A percentile compares a stretch with the other conserved stretches of the same genome.
Evolutionary conservation across 1,140 invertebrate species (phyloP).

Genomic region (Rhagoletis pomonella): DNA sequence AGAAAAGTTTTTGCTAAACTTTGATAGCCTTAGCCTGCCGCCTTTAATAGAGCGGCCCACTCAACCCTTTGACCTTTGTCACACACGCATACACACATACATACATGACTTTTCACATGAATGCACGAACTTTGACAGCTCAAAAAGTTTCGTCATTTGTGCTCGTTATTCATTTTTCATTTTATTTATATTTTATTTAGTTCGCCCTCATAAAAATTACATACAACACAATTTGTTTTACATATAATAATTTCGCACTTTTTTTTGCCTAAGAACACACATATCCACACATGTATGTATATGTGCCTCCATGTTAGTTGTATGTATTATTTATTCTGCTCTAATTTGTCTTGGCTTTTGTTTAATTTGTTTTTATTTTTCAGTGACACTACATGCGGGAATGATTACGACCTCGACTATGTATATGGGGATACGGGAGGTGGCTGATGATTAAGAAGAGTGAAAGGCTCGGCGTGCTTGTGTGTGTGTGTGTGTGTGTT

Average conservation of each 20-base stretch:
- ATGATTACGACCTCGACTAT: background rate
- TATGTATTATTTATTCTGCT: conserved; percentile 51
- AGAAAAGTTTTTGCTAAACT: background rate
- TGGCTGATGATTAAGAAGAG: background rate
- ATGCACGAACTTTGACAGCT: background rate
- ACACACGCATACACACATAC: background rate
- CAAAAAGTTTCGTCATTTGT: conserved; percentile 44
- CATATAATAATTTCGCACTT: background rate
- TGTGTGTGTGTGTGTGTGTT: background rate
- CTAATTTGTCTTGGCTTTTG: conserved; percentile 49
- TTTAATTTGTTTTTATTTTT: conserved; percentile 38
- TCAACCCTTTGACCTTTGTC: conserved; percentile 17
- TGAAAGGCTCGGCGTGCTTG: background rate
- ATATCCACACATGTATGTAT: background rate
- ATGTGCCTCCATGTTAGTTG: background rate
- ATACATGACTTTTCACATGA: background rate
- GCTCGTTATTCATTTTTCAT: background rate
- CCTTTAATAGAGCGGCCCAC: background rate
- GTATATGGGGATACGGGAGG: background rate
- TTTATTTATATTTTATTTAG: conserved; percentile 32
- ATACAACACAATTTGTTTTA: background rate
- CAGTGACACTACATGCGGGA: conserved; percentile 32
- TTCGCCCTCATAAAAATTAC: background rate
- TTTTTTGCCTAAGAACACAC: background rate
- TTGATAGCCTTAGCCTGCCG: background rate